Base-by-base conservation (phyloP, 1,140 invertebrate species). In the Bradysia coprophila region DNA sequence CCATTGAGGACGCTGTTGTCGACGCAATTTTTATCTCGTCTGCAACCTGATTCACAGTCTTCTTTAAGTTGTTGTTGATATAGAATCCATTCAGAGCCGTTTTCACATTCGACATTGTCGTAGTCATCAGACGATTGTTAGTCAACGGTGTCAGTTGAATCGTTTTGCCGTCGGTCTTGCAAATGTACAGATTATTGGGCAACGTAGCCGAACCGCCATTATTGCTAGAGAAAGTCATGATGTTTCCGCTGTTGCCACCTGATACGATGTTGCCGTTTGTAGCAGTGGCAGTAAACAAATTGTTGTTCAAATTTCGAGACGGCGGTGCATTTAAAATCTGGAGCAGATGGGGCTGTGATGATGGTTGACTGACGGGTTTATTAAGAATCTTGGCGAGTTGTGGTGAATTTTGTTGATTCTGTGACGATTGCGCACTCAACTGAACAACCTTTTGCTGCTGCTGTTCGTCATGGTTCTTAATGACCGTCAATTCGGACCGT, bases 121-220 rank as follows among this genome's bases (percentile, higher is more conserved):
- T n/a, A n/a, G n/a, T n/a, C n/a, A n/a, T n/a, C 62, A 54, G 38
- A 67, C 45, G 8, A 67, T 63, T 63, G 66, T 66, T 47, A 59
- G 55, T 49, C 58, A 57, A 51, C 61, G 65, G 53, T 57, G 63
- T 68, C 33, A 70, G 45, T 42, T 67, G 66, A 41, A 68, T 68
- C 33, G 65, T 46, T 58, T 68, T 69, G 9, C 65, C 64, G 48
- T 69, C 66, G 15, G 67, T 61, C 58, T 72, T 72, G 51, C 69
- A 73, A 37, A 72, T 66, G 52, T 72, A 71, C 47, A 38, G 21
- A 38, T 67, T 38, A 20, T 38, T 38, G 11, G n/a, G 11, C 36
- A 38, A 18, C 10, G 11, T 19, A n/a, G 11, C 21, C 16, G 6
- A 11, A 20, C 36, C 36, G 21, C 18, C 11, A 18, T 38, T n/a